Evolutionary conservation across 1,140 invertebrate species (phyloP), one percentile per base, ranked within the genome.

Genomic region (Stratiolaelaps scimitus): DNA sequence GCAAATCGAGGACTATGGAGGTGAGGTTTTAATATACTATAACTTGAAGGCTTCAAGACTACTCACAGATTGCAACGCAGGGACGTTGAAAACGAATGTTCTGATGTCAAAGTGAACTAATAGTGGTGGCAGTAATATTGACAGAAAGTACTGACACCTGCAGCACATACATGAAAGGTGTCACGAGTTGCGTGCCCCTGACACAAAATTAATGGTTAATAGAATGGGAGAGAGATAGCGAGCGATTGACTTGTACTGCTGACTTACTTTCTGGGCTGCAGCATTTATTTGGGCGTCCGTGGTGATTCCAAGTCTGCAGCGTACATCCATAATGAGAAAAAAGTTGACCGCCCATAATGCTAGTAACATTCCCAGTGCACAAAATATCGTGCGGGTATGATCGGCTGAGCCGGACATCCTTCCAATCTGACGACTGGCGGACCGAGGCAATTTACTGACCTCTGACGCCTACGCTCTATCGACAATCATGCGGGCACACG

Each of bases 151-250:
- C n/a, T n/a, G n/a, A n/a, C n/a, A n/a, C n/a, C n/a, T n/a, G n/a
- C n/a, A n/a, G n/a, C n/a, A n/a, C n/a, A n/a, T n/a, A n/a, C n/a
- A n/a, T n/a, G n/a, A n/a, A n/a, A n/a, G n/a, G n/a, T n/a, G n/a
- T n/a, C n/a, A n/a, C n/a, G n/a, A n/a, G n/a, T n/a, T n/a, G n/a
- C n/a, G n/a, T n/a, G 44, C n/a, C n/a, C 13, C n/a, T 45, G 13
- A 45, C n/a, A 45, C n/a, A 45, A 45, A 45, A 45, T 45, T 45
- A 45, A 45, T 45, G 44, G 44, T 45, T n/a, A n/a, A n/a, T n/a
- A n/a, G n/a, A n/a, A n/a, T 45, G 44, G 44, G 44, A 13, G 13
- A 13, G 13, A 19, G 13, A 45, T 45, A 13, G 44, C 44, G 44
- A 45, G 13, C n/a, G 13, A 45, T 13, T 13, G 13, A 13, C 44